Base-by-base conservation (phyloP, 2,797 vertebrate species). In the Galagoides demidoff region DNA sequence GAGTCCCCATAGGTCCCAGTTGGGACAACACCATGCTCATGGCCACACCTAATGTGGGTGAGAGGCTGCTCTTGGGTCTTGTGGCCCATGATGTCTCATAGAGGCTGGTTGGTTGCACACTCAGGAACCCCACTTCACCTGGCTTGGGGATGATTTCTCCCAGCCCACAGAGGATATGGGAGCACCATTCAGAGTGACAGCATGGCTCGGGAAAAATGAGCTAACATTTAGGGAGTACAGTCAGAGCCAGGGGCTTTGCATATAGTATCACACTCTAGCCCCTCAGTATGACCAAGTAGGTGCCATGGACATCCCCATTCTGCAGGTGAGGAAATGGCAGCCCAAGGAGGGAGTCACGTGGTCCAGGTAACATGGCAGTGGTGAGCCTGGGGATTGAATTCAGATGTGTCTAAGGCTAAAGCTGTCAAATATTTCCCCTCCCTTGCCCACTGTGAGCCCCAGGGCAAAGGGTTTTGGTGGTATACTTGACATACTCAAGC, bases 381-480 rank as follows among this genome's bases (percentile, higher is more conserved):
- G 23, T 0, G 5, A 79, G 27, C 31, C 61, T 34, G 25, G 57
- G 61, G 64, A 92, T 87, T 61, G 82, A 96, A 79, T 34, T 52
- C 45, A 31, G 52, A 16, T 64, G 61, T 82, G 45, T 34, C 25
- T 84, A 89, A 94, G 43, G 52, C 52, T 59, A 77, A 34, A 66
- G 78, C 37, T 49, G 23, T 45, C 43, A 3, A 25, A 9, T 77
- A 25, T 19, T 1, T 16, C 6, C 17, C 0, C 0, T 1, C 19
- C 7, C 20, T 63, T 34, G 20, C 25, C 71, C 23, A 7, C 27
- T 2, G 0, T 7, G 7, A 83, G 82, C 82, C 57, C 17, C 31
- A 85, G 82, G 57, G 55, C 55, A 83, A 70, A 74, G 37, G 71
- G 87, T 57, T 61, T 61, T 4, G 2, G 22, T 57, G 34, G 9